A percentile compares a stretch with the other conserved stretches of the same genome.
Conservation (phyloP, 2,113 vertebrate species). For the Recurvirostra avosetta region DNA sequence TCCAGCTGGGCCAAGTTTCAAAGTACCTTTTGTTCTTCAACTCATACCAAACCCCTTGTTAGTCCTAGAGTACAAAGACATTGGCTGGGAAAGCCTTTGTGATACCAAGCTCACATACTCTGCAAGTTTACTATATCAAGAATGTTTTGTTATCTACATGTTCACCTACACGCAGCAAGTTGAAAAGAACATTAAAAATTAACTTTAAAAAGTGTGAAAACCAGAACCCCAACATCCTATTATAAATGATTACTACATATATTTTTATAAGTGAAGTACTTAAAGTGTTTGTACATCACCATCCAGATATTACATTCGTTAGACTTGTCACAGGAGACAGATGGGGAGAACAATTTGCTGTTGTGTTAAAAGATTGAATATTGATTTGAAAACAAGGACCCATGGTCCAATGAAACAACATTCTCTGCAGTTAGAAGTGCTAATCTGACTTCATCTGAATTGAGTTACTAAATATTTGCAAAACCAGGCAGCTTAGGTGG, state of each 20-base stretch:
- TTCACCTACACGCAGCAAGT: not conserved
- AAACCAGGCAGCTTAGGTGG: slow-evolving; percentile 63
- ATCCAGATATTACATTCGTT: not conserved
- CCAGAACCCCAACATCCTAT: not conserved
- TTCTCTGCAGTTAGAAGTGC: slow-evolving; percentile 23
- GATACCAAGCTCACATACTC: not conserved
- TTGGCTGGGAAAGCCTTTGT: not conserved
- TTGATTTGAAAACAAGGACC: not conserved
- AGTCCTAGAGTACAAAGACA: not conserved
- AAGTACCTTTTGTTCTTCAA: not conserved
- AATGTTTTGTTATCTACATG: not conserved
- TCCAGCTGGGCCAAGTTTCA: not conserved
- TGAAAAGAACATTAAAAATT: not conserved
- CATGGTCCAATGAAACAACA: slow-evolving; percentile 7
- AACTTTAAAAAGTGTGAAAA: not conserved
- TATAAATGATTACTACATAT: not conserved
- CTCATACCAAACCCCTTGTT: not conserved
- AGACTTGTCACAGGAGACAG: not conserved
- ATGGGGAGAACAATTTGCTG: slow-evolving; percentile 27
- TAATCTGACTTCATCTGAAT: slow-evolving; percentile 60
- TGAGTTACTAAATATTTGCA: slow-evolving; percentile 52
- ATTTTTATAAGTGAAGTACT: slow-evolving; percentile 1
- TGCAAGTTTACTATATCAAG: not conserved
- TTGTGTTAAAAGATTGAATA: slow-evolving; percentile 43
- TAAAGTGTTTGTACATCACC: not conserved